Evolutionary conservation across 2,797 vertebrate species (phyloP), one percentile per base, ranked within the genome.

Genomic region (Hoplostethus mediterraneus): DNA sequence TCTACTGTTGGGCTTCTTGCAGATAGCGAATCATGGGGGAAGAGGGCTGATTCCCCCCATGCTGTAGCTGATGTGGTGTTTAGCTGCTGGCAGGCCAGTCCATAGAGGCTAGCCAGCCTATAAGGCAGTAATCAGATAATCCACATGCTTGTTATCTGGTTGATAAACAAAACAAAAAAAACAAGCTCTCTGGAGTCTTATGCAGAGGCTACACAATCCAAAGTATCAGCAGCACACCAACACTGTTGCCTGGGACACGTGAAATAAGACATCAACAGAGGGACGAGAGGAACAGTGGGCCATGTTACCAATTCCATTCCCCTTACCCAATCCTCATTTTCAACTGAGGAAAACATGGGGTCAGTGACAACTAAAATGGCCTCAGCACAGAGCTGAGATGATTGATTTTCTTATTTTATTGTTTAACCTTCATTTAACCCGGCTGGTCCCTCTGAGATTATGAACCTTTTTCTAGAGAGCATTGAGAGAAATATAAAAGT

Each of bases 231-330:
- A 82, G 56, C 63, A 67, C 65, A 81, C 67, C 61, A 60, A 55
- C 53, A 47, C 79, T 77, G 92, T 90, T 89, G 87, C 86, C 85
- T 58, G 58, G 86, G 85, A 86, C 66, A 87, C 84, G 21, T 60
- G 81, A 67, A 86, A 83, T 73, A 85, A 90, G 71, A 84, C 69
- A 75, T 72, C 80, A 87, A 91, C 84, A 89, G 42, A 70, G 78
- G 8, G 64, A 85, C 16, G 47, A 17, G 44, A 69, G 63, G 73
- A 52, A 66, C 63, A 75, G 38, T 56, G 42, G 56, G 66, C 36
- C 84, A 82, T 60, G 68, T 61, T 63, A 74, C 49, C 48, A 71
- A 88, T 88, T 86, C 84, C 84, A 80, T 86, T 81, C 73, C 65
- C 47, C 71, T 87, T 75, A 84, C 17, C 47, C 66, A 84, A 65